These are phyloP conservation scores for Eciton burchellii DNA, from an alignment of 1,140 invertebrate genomes.

Conservation along the genomic window DNA sequence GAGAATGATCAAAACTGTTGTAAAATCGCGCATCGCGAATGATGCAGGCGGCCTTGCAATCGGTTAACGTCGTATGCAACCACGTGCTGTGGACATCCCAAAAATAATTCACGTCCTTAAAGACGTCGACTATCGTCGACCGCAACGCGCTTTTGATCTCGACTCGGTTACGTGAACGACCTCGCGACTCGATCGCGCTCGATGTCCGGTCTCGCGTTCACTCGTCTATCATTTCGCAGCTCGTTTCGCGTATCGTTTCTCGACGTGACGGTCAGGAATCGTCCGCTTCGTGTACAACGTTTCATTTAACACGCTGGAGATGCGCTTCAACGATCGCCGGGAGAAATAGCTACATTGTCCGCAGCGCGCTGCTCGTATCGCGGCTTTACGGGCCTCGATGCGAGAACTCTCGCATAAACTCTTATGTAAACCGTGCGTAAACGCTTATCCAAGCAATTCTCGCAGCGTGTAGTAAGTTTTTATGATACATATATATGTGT, in stretches of 20 bases:
- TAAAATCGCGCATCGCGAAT: background rate
- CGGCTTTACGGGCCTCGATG: too few relatives aligned
- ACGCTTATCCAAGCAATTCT: too few relatives aligned
- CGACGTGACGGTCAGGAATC: background rate
- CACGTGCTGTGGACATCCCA: slow-evolving; percentile 52
- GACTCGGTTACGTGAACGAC: slow-evolving; percentile 58
- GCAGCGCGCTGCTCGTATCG: too few relatives aligned
- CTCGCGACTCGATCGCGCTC: slow-evolving; percentile 34
- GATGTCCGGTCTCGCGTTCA: background rate
- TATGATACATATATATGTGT: too few relatives aligned
- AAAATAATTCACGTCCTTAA: slow-evolving; percentile 62
- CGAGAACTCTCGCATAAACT: too few relatives aligned
- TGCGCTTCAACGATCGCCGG: background rate
- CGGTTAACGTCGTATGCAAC: slow-evolving; percentile 43
- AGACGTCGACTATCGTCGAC: slow-evolving; percentile 21
- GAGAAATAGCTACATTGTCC: too few relatives aligned
- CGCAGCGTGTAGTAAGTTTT: too few relatives aligned
- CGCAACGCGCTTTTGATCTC: slow-evolving; percentile 56
- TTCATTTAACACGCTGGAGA: slow-evolving; percentile 24
- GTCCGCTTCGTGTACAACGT: background rate
- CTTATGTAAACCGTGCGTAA: too few relatives aligned
- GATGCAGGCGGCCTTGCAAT: background rate
- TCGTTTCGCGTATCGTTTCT: slow-evolving; percentile 9
- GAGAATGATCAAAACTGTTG: background rate
- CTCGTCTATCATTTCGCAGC: background rate